These are phyloP conservation scores for Aphodius granarius DNA, from an alignment of 2,888 invertebrate species.

Conservation along the genomic window DNA sequence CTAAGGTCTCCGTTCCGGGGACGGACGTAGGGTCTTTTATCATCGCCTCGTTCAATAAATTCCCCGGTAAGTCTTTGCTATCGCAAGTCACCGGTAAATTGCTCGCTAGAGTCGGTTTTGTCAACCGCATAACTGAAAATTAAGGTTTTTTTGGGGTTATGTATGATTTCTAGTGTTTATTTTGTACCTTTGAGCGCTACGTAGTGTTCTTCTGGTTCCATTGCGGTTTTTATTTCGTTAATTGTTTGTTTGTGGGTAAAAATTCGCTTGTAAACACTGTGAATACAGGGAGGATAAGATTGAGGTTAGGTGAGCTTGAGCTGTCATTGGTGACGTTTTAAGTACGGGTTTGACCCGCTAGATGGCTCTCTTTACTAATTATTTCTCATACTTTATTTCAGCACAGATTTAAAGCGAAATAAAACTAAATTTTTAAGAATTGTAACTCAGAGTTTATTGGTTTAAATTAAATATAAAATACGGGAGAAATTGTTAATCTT, in stretches of 20 bases:
- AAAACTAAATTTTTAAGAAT: too few relatives aligned
- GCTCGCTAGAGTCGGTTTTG: constrained; percentile 85
- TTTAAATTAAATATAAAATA: background rate
- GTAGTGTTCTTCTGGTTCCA: constrained; percentile 49
- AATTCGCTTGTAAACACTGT: too few relatives aligned
- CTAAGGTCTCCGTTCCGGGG: constrained; percentile 76
- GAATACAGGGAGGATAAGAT: background rate
- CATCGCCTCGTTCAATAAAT: constrained; percentile 74
- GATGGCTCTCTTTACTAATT: background rate
- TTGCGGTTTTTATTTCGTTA: constrained; percentile 23
- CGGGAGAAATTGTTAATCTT: too few relatives aligned
- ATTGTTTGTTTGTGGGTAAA: too few relatives aligned
- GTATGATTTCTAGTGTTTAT: constrained; percentile 36
- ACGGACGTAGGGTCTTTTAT: constrained; percentile 85
- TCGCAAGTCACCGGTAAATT: constrained; percentile 83
- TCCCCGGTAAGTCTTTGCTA: constrained; percentile 81
- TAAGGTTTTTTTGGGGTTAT: constrained; percentile 35
- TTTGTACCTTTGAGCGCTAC: constrained; percentile 45
- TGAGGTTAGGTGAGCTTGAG: background rate
- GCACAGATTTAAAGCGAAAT: too few relatives aligned
- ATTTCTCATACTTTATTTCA: too few relatives aligned
- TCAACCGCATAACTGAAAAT: constrained; percentile 85
- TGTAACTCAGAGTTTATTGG: too few relatives aligned
- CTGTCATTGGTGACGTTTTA: background rate
- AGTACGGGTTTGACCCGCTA: background rate